Conservation (phyloP, 2,113 vertebrate species). For the Nannospalax galili region DNA sequence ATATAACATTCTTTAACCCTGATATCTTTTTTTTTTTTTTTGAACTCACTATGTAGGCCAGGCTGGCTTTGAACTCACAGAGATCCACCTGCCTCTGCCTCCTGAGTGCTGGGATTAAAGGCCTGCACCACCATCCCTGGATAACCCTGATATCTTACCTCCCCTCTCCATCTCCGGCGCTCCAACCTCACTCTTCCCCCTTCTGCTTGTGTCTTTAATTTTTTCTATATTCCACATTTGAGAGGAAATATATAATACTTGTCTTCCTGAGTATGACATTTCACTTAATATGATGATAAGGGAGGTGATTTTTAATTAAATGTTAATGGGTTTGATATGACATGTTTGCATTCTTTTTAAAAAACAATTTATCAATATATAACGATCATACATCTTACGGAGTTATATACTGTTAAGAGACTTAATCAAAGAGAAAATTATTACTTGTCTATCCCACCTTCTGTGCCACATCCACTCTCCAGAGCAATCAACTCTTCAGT, state of each 20-base stretch:
- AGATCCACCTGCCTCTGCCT: no score
- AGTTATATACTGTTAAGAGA: neutral
- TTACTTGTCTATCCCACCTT: accelerated
- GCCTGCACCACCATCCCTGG: no score
- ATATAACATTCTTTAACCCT: neutral
- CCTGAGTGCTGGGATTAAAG: no score
- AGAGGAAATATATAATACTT: neutral
- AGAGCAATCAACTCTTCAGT: neutral
- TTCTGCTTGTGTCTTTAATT: neutral
- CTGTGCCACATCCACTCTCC: neutral
- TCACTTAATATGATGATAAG: neutral
- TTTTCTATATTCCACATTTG: neutral
- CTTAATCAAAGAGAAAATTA: neutral
- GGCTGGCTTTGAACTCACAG: no score
- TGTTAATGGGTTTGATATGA: neutral
- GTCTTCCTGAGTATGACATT: neutral
- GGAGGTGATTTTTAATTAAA: neutral
- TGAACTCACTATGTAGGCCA: no score
- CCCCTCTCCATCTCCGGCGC: neutral
- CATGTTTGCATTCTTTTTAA: neutral
- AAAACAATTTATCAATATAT: neutral
- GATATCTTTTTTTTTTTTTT: no score
- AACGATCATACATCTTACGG: neutral
- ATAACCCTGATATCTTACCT: neutral
- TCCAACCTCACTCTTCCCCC: neutral